Evolutionary conservation across 2,888 invertebrate species (phyloP).

Genomic region (Agrotis exclamationis): DNA sequence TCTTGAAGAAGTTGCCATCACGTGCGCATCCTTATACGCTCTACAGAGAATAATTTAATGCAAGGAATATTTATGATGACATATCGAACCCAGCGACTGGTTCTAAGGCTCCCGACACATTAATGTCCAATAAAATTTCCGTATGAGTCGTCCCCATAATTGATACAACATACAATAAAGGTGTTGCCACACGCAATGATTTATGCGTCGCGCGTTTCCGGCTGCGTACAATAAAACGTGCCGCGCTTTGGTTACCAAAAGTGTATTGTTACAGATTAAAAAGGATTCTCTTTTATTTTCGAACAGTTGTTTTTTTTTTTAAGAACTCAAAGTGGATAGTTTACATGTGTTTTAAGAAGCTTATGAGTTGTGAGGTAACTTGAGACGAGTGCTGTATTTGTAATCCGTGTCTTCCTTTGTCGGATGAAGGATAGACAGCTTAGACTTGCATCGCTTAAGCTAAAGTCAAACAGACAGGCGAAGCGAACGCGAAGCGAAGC

Average conservation of each 20-base stretch:
- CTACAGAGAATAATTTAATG: constrained; percentile 8
- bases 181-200: constrained; percentile 65
- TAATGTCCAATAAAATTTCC: constrained; percentile 62
- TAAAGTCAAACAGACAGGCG: too few species aligned
- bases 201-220: constrained; percentile 63
- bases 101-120: constrained; percentile 51
- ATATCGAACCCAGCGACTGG: constrained; percentile 13
- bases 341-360: constrained; percentile 46
- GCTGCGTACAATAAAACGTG: constrained; percentile 57
- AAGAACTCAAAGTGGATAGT: constrained; percentile 17
- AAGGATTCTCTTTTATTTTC: constrained; percentile 27
- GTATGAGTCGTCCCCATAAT: constrained; percentile 59
- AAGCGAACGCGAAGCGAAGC: too few species aligned
- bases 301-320: constrained; percentile 29
- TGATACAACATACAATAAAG: constrained; percentile 63
- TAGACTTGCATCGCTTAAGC: not conserved
- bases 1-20: not conserved
- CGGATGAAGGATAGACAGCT: not conserved
- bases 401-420: constrained; percentile 5
- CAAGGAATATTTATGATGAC: constrained; percentile 47
- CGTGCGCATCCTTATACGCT: not conserved
- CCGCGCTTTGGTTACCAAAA: constrained; percentile 45
- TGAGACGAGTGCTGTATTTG: constrained; percentile 8
- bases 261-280: constrained; percentile 61
- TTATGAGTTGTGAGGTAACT: constrained; percentile 24